Evolutionary conservation across 2,113 vertebrate species (phyloP), one percentile per base, ranked within the genome.

Genomic region (Eleginops maclovinus): DNA sequence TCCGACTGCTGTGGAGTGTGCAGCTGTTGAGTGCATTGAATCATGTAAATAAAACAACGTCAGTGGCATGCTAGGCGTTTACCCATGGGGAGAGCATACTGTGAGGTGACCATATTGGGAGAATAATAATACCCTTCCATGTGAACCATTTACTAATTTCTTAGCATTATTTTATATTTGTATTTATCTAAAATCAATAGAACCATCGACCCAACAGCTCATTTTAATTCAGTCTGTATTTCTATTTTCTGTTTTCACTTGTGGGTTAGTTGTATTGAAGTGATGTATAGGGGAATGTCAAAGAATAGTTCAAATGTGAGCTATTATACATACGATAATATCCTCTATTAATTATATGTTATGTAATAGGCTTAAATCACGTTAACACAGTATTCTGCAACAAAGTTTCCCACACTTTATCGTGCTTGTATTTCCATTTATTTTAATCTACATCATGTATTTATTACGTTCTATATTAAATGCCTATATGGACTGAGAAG

Each of bases 1-100:
- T 36, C 31, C 31, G 31, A 36, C 59, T 71, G 75, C 53, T 44
- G 66, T 53, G 55, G 16, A 21, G 28, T 54, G 21, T 6, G 40
- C 50, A 68, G 61, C 54, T 62, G 56, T 71, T 54, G 31, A 62
- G 60, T 72, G 43, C 28, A 53, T 22, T 43, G 14, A 56, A 36
- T 66, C 16, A 46, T 41, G 10, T 36, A 43, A 28, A 51, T 79
- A 28, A 63, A 66, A 51, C 17, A 64, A 67, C 13, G 49, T 51
- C n/a, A 36, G 40, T 28, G 26, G 15, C 28, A 19, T 36, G 31
- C 31, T 10, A 15, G 36, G 61, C 2, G 4, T 47, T 21, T 17
- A 61, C 7, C 17, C 6, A 17, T 40, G 40, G 51, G 13, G 9
- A 72, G 61, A 66, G 49, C 16, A 50, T 22, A 64, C 66, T 47